phyloP scores from a whole-genome alignment of 1,140 invertebrate species.

The Agrilus planipennis region DNA sequence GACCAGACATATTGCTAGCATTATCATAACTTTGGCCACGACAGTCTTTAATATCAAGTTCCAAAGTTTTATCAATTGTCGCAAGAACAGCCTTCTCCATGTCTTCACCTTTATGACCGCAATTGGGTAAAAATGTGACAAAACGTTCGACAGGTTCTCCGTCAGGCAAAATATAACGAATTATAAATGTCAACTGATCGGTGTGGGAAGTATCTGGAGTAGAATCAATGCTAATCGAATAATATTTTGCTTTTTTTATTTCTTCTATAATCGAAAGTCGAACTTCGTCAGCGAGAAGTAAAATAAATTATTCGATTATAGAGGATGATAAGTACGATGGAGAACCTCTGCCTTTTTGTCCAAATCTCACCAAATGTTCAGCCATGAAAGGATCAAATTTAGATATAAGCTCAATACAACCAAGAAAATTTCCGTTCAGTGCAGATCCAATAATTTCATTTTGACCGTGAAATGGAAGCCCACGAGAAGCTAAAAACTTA shows the following conservation, averaged over 20 bases:
- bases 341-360: no score
- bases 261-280: constrained; percentile 21
- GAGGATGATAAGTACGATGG: no score
- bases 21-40: constrained; percentile 19
- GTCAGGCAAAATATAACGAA: constrained; percentile 19
- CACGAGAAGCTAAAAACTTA: no score
- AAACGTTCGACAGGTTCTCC: constrained; percentile 21
- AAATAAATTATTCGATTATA: no score
- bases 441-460: no score
- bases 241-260: constrained; percentile 28
- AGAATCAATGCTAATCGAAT: constrained; percentile 27
- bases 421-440: no score
- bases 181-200: constrained; percentile 28
- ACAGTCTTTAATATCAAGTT: constrained; percentile 15
- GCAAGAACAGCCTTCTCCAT: constrained; percentile 11
- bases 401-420: no score
- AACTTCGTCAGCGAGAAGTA: no score
- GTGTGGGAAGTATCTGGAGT: constrained; percentile 26
- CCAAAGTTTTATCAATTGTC: constrained; percentile 9
- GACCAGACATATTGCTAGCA: constrained; percentile 21
- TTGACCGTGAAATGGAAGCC: no score
- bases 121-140: constrained; percentile 22
- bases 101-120: constrained; percentile 22
- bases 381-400: no score
- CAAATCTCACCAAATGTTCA: no score